phyloP scores from a whole-genome alignment of 1,140 invertebrate genomes.

The Mesaphorura yosii region DNA sequence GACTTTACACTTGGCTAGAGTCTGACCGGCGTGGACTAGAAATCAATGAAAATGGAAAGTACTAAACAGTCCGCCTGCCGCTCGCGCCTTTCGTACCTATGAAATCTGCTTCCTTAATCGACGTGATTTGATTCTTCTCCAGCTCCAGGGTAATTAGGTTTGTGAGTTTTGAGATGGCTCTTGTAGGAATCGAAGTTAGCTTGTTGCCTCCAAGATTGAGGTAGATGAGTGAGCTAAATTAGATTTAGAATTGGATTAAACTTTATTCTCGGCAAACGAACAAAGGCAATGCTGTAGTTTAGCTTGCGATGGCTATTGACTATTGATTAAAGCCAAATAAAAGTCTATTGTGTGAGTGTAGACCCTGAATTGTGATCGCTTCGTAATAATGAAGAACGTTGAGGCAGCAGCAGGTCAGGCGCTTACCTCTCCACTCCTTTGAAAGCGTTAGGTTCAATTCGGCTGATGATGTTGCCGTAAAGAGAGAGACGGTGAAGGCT shows the following conservation, averaged over 20 bases:
- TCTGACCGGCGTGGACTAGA: no score
- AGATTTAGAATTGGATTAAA: background rate
- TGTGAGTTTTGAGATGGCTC: constrained; percentile 58
- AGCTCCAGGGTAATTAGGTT: constrained; percentile 73
- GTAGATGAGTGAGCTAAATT: constrained; percentile 60
- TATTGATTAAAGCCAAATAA: no score
- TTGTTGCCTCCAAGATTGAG: constrained; percentile 76
- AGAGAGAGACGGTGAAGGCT: constrained; percentile 73
- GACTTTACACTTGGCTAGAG: background rate
- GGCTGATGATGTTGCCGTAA: constrained; percentile 72
- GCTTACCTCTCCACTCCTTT: constrained; percentile 69
- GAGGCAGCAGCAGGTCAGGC: background rate
- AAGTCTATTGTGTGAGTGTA: no score
- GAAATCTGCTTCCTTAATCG: constrained; percentile 68
- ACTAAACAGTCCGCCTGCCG: no score
- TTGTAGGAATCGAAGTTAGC: constrained; percentile 59
- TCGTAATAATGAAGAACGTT: background rate
- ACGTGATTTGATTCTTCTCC: constrained; percentile 67
- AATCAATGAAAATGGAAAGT: no score
- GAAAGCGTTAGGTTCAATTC: constrained; percentile 66
- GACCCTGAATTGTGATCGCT: background rate
- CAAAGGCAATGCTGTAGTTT: no score
- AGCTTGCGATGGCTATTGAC: no score
- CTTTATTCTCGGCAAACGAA: background rate
- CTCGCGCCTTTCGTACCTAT: constrained; percentile 62